Conservation (phyloP, 92 coral and sea anemone species). For the Chrysogorgia sp. region DNA sequence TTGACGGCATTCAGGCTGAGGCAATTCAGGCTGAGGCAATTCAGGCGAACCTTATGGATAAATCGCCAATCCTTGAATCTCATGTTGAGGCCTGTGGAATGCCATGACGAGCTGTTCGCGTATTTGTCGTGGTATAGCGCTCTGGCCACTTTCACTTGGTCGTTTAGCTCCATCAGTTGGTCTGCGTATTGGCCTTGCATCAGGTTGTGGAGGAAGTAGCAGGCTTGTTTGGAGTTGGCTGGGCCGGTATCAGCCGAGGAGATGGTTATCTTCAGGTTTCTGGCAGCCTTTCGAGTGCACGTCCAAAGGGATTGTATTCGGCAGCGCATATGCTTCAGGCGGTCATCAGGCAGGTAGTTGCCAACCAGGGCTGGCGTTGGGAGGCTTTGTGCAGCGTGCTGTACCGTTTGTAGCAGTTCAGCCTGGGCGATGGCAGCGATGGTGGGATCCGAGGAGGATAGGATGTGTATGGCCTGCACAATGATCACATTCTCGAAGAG, state of each 20-base stretch:
- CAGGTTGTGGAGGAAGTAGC: slow-evolving; percentile 11
- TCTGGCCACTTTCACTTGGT: slow-evolving; percentile 35
- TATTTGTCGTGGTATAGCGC: slow-evolving; percentile 4
- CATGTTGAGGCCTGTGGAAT: slow-evolving; percentile 1
- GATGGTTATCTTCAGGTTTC: slow-evolving; percentile 2
- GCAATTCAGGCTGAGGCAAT: no score
- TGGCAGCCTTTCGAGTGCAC: slow-evolving; percentile 20
- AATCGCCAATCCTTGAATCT: slow-evolving; percentile 24
- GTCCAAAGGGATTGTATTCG: slow-evolving; percentile 6
- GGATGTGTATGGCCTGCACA: slow-evolving; percentile 26
- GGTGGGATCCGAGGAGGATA: slow-evolving; percentile 23
- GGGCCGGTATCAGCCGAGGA: slow-evolving; percentile 17
- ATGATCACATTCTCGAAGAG: slow-evolving; percentile 21
- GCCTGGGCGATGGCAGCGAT: slow-evolving; percentile 7
- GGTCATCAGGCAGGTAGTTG: slow-evolving; percentile 18
- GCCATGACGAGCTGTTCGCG: slow-evolving; percentile 11
- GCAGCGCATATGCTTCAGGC: slow-evolving; percentile 9
- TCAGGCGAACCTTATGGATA: slow-evolving; percentile 51
- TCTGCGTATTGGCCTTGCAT: slow-evolving; percentile 1
- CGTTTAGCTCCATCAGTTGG: slow-evolving; percentile 10
- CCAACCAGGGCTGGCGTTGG: slow-evolving; percentile 11
- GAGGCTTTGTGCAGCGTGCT: slow-evolving; percentile 18
- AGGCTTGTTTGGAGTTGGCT: slow-evolving; percentile 1
- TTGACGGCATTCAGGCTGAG: slow-evolving; percentile 49
- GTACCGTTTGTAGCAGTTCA: slow-evolving; percentile 19